Conservation (phyloP, 2,113 vertebrate species). For the Aldabrachelys gigantea region DNA sequence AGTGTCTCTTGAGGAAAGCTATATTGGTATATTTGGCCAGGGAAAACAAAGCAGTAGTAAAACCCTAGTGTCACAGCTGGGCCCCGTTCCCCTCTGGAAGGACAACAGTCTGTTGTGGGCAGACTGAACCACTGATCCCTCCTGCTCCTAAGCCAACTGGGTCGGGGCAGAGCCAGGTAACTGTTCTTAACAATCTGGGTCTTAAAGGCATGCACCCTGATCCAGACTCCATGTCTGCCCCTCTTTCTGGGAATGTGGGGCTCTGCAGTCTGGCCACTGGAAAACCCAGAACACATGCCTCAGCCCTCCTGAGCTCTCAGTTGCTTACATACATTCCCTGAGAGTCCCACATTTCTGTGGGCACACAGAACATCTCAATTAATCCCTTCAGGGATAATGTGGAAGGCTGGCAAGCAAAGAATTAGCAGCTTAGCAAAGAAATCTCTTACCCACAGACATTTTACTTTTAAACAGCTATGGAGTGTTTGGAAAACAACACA, state of each 20-base stretch:
- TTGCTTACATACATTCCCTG: not conserved
- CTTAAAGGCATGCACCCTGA: too few species aligned
- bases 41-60: not conserved
- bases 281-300: not conserved
- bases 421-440: not conserved
- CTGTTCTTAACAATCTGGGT: not conserved
- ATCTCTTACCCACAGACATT: too few species aligned
- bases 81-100: not conserved
- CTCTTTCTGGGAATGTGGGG: not conserved
- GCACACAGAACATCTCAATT: not conserved
- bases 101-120: not conserved
- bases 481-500: too few species aligned
- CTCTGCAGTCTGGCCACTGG: not conserved
- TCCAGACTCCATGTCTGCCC: not conserved
- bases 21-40: accelerated
- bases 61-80: not conserved
- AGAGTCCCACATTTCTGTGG: not conserved
- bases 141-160: not conserved
- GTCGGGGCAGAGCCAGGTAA: not conserved
- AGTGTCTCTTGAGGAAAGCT: not conserved
- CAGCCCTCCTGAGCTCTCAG: not conserved
- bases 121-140: accelerated
- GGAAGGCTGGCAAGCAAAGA: not conserved
- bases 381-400: not conserved
- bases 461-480: too few species aligned